A percentile compares a stretch with the other conserved stretches of the same genome.
Evolutionary conservation across 2,113 vertebrate genomes (phyloP).

Genomic region (Tenebrosternarchus preto): DNA sequence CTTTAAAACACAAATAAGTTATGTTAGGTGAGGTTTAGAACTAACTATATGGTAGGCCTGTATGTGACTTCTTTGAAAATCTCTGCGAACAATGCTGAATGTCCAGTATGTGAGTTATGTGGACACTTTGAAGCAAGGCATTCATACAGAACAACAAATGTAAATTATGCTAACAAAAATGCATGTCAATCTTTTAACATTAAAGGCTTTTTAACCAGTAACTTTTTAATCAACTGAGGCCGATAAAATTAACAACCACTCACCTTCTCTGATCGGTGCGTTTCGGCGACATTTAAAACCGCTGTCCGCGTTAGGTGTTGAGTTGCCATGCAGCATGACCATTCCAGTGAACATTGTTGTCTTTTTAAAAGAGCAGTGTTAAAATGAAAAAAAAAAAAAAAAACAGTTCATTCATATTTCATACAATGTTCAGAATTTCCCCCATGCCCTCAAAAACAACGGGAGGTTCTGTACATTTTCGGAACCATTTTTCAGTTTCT

Average conservation of each 20-base stretch:
- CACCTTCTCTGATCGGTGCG: slow-evolving; percentile 57
- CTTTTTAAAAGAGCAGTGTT: neutral
- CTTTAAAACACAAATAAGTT: too few relatives aligned
- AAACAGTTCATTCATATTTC: neutral
- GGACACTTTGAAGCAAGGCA: too few relatives aligned
- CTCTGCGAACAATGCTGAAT: too few relatives aligned
- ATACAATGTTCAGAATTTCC: neutral
- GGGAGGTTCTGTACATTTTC: neutral
- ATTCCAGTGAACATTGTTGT: slow-evolving; percentile 72
- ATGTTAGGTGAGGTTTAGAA: too few relatives aligned
- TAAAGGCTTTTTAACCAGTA: too few relatives aligned
- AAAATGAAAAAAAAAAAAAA: neutral
- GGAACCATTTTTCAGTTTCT: neutral
- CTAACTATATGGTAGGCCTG: too few relatives aligned
- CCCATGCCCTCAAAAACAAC: neutral
- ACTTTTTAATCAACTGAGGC: neutral
- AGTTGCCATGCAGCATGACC: slow-evolving; percentile 64
- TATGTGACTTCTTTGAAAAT: too few relatives aligned
- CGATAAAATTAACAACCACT: neutral
- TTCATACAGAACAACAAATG: too few relatives aligned
- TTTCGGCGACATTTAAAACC: neutral
- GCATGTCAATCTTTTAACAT: too few relatives aligned
- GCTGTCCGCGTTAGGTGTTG: slow-evolving; percentile 40
- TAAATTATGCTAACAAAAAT: too few relatives aligned
- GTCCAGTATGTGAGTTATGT: too few relatives aligned